Percentiles rank a stretch among this genome's conserved stretches.
Conservation (phyloP, 2,888 invertebrate genomes). For the Heteromyza rotundicornis region DNA sequence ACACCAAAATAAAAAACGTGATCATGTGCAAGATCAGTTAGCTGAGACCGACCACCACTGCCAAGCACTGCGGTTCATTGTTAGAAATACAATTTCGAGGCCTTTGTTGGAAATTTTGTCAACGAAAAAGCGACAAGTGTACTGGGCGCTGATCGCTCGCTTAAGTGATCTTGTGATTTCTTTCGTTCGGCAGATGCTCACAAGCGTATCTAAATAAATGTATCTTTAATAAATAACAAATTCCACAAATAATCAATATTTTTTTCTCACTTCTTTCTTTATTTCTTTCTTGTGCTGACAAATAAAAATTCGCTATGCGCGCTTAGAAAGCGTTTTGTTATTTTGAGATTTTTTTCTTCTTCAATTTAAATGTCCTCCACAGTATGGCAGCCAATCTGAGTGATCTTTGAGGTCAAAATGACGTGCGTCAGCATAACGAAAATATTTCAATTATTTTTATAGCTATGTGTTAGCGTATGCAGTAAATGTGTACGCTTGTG, state of each 20-base stretch:
- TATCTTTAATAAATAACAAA: constrained; percentile 16
- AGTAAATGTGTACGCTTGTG: too few relatives aligned
- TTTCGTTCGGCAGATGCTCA: background rate
- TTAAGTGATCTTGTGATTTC: constrained; percentile 14
- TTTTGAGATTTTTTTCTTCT: too few relatives aligned
- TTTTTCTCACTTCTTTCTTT: too few relatives aligned
- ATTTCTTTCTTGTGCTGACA: constrained; percentile 18
- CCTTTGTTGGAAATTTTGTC: constrained; percentile 7
- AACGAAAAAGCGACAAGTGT: background rate
- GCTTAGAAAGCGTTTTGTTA: constrained; percentile 14
- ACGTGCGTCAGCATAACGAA: background rate
- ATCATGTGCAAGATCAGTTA: background rate
- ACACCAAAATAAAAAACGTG: background rate
- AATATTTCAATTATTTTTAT: constrained; percentile 18
- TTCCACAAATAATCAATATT: constrained; percentile 9
- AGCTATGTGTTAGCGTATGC: background rate
- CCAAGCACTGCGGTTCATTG: background rate
- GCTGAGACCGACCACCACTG: background rate
- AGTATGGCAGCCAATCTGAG: background rate
- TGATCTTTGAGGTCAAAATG: constrained; percentile 15
- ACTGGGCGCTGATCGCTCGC: background rate
- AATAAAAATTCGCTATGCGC: constrained; percentile 4
- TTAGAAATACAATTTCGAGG: background rate
- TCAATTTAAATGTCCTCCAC: constrained; percentile 15
- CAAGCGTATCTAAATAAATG: constrained; percentile 11